Conservation (phyloP, 2,888 invertebrate genomes). For the Caenorhabditis auriculariae region DNA sequence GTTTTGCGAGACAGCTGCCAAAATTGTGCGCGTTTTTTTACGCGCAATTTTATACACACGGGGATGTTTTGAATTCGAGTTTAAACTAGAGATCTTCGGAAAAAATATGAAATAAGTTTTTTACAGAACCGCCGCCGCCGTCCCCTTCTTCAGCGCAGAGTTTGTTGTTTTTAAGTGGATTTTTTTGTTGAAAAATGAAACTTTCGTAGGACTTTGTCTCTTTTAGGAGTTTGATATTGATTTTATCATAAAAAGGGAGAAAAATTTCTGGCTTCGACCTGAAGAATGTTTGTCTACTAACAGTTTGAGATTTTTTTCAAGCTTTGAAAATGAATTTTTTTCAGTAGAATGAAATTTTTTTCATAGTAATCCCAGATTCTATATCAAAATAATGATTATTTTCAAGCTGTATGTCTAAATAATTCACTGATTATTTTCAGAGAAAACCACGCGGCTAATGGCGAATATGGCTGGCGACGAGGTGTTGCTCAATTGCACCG, state of each 20-base stretch:
- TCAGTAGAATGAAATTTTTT: constrained; percentile 2
- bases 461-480: constrained; percentile 53
- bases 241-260: too few species aligned
- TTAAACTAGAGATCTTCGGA: too few species aligned
- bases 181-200: not conserved
- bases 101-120: not conserved
- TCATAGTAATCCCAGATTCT: not conserved
- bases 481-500: constrained; percentile 58
- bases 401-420: constrained; percentile 5
- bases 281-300: not conserved
- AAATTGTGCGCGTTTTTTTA: too few species aligned
- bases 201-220: too few species aligned
- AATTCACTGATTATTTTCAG: constrained; percentile 34
- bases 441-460: constrained; percentile 46
- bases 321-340: not conserved
- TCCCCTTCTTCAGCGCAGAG: too few species aligned
- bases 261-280: not conserved
- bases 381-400: constrained; percentile 4
- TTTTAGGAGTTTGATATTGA: too few species aligned
- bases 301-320: not conserved
- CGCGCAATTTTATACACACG: too few species aligned
- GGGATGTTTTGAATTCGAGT: too few species aligned
- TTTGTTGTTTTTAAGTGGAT: constrained; percentile 7
- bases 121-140: constrained; percentile 12
- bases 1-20: too few species aligned